Percentiles rank a stretch among this genome's conserved stretches.
phyloP scores from a whole-genome alignment of 2,113 vertebrate genomes.

The human (Homo sapiens) region GRCh38 chr1:78547001-78547500 shows the following conservation, averaged over 20 bases:
- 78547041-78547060: neutral
- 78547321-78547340: neutral
- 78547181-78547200: neutral
- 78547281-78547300: neutral
- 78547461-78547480: neutral
- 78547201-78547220: neutral
- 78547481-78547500: neutral
- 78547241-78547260: neutral
- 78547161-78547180: neutral
- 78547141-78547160: neutral
- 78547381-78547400: neutral
- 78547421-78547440: neutral
- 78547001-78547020: neutral
- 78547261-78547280: neutral
- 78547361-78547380: neutral
- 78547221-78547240: neutral
- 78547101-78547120: neutral
- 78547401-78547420: neutral
- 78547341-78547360: neutral
- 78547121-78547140: neutral
- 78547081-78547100: neutral
- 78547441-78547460: slow-evolving; percentile 3
- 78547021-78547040: neutral
- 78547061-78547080: neutral
- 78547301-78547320: neutral